Percentiles rank a stretch among this genome's conserved stretches.
These are phyloP conservation scores for Tricholaema leucomelas DNA, from an alignment of 2,113 vertebrate genomes.

Conservation along the genomic window DNA sequence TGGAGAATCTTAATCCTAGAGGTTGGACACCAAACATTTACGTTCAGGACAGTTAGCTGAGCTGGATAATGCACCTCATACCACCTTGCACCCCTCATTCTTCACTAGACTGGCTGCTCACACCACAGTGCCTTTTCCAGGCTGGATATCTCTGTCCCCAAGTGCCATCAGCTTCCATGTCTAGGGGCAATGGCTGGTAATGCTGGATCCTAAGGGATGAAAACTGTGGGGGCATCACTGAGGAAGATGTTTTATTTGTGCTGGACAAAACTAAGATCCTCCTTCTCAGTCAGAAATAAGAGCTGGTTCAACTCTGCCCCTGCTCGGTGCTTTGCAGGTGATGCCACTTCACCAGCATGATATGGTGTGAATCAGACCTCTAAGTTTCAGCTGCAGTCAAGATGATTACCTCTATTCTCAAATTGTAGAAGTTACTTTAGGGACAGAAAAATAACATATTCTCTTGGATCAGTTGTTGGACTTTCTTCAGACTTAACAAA, in stretches of 20 bases:
- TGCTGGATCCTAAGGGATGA: fast-evolving
- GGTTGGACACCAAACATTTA: neutral
- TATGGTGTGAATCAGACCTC: neutral
- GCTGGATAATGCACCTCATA: neutral
- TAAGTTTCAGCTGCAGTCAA: neutral
- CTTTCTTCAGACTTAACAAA: neutral
- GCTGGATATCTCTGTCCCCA: neutral
- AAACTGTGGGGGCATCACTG: neutral
- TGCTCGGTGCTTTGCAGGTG: neutral
- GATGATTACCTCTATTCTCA: neutral
- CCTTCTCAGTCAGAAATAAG: neutral
- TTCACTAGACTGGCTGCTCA: neutral
- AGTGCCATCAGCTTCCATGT: neutral
- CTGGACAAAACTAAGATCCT: neutral
- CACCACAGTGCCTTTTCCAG: neutral
- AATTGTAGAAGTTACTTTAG: constrained; percentile 5
- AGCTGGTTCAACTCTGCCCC: neutral
- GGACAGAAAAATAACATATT: neutral
- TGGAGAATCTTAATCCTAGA: neutral
- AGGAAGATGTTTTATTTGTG: neutral
- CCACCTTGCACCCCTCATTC: neutral
- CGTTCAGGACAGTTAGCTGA: neutral
- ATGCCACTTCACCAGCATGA: neutral
- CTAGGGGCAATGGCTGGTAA: fast-evolving
- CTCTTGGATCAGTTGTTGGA: neutral